These are phyloP conservation scores for Stictocephala bisonia DNA, from an alignment of 2,888 invertebrate genomes.

Conservation along the genomic window DNA sequence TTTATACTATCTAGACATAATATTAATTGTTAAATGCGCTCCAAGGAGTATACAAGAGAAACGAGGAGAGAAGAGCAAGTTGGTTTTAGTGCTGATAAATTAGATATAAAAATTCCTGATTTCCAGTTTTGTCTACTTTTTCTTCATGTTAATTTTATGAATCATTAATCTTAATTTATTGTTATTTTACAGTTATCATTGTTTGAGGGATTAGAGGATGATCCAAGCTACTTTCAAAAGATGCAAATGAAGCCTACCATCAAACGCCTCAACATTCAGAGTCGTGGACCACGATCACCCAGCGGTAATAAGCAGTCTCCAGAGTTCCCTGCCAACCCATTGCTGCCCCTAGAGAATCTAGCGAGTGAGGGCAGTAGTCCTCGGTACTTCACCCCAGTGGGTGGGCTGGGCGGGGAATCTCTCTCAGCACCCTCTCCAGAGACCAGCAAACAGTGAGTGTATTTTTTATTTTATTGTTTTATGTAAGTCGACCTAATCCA, in stretches of 20 bases:
- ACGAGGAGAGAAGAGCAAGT: too few relatives aligned
- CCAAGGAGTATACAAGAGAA: too few relatives aligned
- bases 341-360: constrained; percentile 23
- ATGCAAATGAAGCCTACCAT: constrained; percentile 51
- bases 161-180: constrained; percentile 52
- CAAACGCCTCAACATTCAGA: constrained; percentile 50
- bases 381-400: constrained; percentile 29
- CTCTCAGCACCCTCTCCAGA: neutral
- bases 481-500: too few relatives aligned
- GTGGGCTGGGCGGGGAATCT: neutral
- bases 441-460: constrained; percentile 4
- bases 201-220: constrained; percentile 89
- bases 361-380: neutral
- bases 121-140: neutral
- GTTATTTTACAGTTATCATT: constrained; percentile 72
- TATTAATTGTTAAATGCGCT: too few relatives aligned
- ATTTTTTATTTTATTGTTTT: too few relatives aligned
- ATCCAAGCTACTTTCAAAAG: constrained; percentile 65
- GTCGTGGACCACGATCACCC: neutral
- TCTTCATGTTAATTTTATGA: neutral
- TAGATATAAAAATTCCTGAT: too few relatives aligned
- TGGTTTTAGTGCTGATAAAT: too few relatives aligned
- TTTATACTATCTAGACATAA: too few relatives aligned
- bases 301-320: constrained; percentile 4
- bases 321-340: constrained; percentile 1